Percentiles rank a stretch among this genome's conserved stretches.
Conservation (phyloP, 2,113 vertebrate genomes). For the Aphyosemion australe region DNA sequence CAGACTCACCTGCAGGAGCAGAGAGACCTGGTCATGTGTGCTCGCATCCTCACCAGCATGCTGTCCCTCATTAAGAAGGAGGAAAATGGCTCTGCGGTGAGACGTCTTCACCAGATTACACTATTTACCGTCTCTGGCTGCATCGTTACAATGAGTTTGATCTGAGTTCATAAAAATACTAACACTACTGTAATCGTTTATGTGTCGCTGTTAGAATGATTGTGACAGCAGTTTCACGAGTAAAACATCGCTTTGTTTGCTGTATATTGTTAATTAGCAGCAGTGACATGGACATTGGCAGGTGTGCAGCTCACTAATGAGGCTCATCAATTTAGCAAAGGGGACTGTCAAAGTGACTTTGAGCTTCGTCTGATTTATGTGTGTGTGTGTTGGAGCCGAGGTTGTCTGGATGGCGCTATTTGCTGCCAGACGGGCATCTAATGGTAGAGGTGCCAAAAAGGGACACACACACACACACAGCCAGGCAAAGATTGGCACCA, state of each 20-base stretch:
- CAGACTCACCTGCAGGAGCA: constrained; percentile 96
- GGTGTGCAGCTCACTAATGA: constrained; percentile 48
- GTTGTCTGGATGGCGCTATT: constrained; percentile 15
- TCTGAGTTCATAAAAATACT: not conserved
- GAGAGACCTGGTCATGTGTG: constrained; percentile 94
- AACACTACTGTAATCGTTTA: constrained; percentile 1
- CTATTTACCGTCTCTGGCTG: not conserved
- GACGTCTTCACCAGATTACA: constrained; percentile 23
- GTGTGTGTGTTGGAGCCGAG: constrained; percentile 7
- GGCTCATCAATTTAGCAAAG: constrained; percentile 55
- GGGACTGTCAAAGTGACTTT: constrained; percentile 33
- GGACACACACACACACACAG: constrained; percentile 18
- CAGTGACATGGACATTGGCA: constrained; percentile 45
- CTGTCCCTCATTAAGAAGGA: constrained; percentile 95
- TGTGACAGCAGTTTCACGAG: constrained; percentile 11
- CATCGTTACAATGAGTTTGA: not conserved
- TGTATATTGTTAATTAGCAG: constrained; percentile 55
- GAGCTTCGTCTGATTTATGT: constrained; percentile 7
- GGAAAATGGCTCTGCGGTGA: constrained; percentile 83
- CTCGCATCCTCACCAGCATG: constrained; percentile 96
- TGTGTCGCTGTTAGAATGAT: constrained; percentile 1
- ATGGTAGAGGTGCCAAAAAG: constrained; percentile 39
- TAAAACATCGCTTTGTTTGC: constrained; percentile 53
- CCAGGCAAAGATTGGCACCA: constrained; percentile 51
- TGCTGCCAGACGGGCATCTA: constrained; percentile 39